phyloP scores from a whole-genome alignment of 2,888 invertebrate species.

The Aleiodes leptofemur region DNA sequence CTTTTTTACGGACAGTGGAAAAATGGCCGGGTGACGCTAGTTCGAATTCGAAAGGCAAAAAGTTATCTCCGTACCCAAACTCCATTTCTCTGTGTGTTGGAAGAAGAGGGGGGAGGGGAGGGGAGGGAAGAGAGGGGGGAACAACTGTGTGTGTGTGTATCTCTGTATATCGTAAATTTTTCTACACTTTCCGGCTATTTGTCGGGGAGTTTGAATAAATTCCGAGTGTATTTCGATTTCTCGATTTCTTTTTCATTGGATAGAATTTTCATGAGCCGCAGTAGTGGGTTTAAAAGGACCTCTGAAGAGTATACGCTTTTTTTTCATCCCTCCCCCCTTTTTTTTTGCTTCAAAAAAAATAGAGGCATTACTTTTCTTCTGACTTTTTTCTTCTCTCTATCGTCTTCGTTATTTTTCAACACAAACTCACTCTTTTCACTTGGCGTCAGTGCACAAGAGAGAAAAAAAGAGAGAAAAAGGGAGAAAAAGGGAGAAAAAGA shows the following conservation, averaged over 20 bases:
- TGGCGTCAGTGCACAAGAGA: conserved; percentile 18
- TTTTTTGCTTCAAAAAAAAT: conserved; percentile 24
- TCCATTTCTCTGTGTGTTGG: conserved; percentile 20
- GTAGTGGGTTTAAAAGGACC: conserved; percentile 34
- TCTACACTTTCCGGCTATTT: conserved; percentile 60
- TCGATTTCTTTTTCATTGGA: conserved; percentile 58
- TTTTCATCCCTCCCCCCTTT: background rate
- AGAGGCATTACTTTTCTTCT: conserved; percentile 20
- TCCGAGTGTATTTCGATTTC: conserved; percentile 59
- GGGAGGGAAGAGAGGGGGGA: no score
- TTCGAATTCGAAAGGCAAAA: conserved; percentile 52
- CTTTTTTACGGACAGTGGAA: conserved; percentile 45
- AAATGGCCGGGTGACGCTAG: conserved; percentile 51
- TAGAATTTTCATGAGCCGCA: conserved; percentile 58
- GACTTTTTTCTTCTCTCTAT: background rate
- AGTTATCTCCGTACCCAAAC: conserved; percentile 55
- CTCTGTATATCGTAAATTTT: conserved; percentile 59
- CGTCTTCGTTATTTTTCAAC: conserved; percentile 23
- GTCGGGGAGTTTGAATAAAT: conserved; percentile 60
- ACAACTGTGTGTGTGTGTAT: background rate
- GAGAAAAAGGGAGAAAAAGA: no score
- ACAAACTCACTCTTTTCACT: background rate
- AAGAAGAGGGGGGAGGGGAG: background rate
- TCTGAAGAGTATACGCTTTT: conserved; percentile 2
- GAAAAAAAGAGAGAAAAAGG: conserved; percentile 11